Conservation (phyloP, 2,797 vertebrate species). For the Tiaroga cobitis region DNA sequence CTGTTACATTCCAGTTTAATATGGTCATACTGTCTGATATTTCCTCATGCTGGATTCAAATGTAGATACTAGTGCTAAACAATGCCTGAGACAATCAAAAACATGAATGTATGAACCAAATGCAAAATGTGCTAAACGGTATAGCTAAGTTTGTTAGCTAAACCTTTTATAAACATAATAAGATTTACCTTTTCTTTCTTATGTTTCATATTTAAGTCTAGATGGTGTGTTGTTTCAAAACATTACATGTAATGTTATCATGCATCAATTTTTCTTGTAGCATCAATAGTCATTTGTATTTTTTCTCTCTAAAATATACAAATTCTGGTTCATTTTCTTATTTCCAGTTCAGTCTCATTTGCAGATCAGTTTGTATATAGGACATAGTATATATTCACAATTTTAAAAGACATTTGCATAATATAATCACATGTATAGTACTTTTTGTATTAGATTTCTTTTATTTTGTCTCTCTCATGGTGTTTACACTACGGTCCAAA, state of each 20-base stretch:
- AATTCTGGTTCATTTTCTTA: neutral
- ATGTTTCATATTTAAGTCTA: neutral
- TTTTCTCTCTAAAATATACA: neutral
- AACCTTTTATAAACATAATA: neutral
- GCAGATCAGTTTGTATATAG: neutral
- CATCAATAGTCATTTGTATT: neutral
- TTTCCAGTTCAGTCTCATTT: neutral
- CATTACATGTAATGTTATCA: neutral
- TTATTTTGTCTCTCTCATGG: neutral
- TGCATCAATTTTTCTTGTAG: neutral
- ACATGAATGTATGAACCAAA: neutral
- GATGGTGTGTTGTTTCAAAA: neutral
- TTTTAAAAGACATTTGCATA: neutral
- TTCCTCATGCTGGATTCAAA: neutral
- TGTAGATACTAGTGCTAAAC: neutral
- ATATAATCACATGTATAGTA: neutral
- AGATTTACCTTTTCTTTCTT: neutral
- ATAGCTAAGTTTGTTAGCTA: neutral
- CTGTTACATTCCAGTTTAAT: conserved; percentile 40
- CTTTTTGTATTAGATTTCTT: neutral
- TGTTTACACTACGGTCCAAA: neutral
- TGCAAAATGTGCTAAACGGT: neutral
- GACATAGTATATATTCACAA: neutral
- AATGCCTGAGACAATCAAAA: neutral
- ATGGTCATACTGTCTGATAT: conserved; percentile 3